phyloP scores from a whole-genome alignment of 2,113 vertebrate genomes.

The Nycticorax nycticorax region DNA sequence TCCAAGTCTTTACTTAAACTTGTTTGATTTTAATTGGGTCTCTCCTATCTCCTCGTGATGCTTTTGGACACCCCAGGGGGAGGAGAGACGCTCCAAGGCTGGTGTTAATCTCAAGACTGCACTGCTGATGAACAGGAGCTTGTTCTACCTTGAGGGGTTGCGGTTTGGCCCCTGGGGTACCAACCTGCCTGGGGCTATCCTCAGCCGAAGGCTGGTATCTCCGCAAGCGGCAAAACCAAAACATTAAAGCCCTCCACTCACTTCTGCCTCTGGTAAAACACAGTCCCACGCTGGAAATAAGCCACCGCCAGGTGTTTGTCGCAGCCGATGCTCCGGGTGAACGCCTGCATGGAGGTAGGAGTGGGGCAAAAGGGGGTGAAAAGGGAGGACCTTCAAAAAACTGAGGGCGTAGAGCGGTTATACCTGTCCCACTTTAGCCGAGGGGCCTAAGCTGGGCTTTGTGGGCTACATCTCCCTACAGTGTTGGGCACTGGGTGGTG shows the following conservation, averaged over 20 bases:
- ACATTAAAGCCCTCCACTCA: slow-evolving; percentile 55
- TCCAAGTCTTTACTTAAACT: not conserved
- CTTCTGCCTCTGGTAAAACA: slow-evolving; percentile 84
- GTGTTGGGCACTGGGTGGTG: not conserved
- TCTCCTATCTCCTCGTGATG: not conserved
- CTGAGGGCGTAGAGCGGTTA: rapidly evolving
- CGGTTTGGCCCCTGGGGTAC: not conserved
- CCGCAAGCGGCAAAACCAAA: rapidly evolving
- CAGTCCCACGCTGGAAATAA: slow-evolving; percentile 91
- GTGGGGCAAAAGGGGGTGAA: not conserved
- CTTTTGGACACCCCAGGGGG: not conserved
- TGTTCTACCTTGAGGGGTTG: not conserved
- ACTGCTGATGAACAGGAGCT: not conserved
- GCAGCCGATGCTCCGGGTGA: slow-evolving; percentile 86
- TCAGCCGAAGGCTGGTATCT: not conserved
- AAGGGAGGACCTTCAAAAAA: not conserved
- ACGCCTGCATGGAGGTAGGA: slow-evolving; percentile 76
- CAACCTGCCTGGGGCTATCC: not conserved
- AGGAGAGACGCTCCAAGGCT: not conserved
- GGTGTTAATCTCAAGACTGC: not conserved
- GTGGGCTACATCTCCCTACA: not conserved
- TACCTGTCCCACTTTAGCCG: not conserved
- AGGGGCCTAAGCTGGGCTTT: not conserved
- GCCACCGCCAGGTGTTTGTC: slow-evolving; percentile 92
- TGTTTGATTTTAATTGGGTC: not conserved